Percentiles rank a stretch among this genome's conserved stretches.
phyloP scores from a whole-genome alignment of 2,888 invertebrate genomes.

The Sturmia bella region DNA sequence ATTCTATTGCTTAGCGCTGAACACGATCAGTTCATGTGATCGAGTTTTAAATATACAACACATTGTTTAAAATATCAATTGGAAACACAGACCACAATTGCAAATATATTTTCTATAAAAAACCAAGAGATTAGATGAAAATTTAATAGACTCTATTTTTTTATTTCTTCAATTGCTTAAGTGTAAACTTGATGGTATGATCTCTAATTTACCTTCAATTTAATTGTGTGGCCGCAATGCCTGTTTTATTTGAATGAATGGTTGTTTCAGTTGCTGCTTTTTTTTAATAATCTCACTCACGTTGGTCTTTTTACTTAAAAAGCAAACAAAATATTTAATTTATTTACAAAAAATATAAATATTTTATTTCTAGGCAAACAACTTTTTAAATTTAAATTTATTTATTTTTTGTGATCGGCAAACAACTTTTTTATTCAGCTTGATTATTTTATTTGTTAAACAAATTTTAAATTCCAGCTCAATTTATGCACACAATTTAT shows the following conservation, averaged over 20 bases:
- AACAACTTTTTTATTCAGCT: constrained; percentile 43
- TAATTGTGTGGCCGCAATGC: constrained; percentile 9
- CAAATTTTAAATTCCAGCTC: constrained; percentile 11
- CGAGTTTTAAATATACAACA: too few species aligned
- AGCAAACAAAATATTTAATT: constrained; percentile 12
- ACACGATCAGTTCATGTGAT: too few species aligned
- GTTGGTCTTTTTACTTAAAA: constrained; percentile 24
- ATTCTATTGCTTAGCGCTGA: too few species aligned
- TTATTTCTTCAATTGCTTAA: too few species aligned
- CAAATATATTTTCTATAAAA: too few species aligned
- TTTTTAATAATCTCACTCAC: constrained; percentile 35
- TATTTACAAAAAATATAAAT: too few species aligned
- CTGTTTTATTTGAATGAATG: not conserved
- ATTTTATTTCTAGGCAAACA: constrained; percentile 49
- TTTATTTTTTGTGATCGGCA: constrained; percentile 19
- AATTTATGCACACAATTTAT: not conserved
- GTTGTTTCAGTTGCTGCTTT: constrained; percentile 24
- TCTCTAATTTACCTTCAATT: constrained; percentile 50
- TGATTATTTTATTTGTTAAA: constrained; percentile 10
- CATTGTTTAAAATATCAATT: too few species aligned
- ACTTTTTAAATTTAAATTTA: constrained; percentile 6
- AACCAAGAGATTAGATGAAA: too few species aligned
- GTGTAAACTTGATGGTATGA: too few species aligned
- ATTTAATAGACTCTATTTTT: too few species aligned
- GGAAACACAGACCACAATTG: too few species aligned